phyloP scores from a whole-genome alignment of 1,140 invertebrate species.

The Coelopa frigida region DNA sequence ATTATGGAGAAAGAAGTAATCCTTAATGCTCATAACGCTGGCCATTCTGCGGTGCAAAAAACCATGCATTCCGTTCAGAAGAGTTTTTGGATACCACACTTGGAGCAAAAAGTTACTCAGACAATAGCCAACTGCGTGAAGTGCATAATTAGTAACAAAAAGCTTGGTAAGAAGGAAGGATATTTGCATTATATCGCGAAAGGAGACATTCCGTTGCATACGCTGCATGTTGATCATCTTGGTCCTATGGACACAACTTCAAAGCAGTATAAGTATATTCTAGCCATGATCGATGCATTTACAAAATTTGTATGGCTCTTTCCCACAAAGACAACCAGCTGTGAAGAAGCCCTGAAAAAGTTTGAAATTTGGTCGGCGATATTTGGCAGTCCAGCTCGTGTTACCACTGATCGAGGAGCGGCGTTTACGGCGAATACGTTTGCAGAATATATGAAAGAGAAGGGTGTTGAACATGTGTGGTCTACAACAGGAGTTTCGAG shows the following conservation, averaged over 20 bases:
- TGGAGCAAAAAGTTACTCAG: conserved; percentile 28
- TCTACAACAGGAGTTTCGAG: conserved; percentile 25
- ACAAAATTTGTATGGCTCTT: conserved; percentile 43
- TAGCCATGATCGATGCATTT: conserved; percentile 41
- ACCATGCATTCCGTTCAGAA: conserved; percentile 23
- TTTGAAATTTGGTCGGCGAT: conserved; percentile 19
- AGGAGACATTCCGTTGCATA: conserved; percentile 11
- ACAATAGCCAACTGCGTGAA: conserved; percentile 28
- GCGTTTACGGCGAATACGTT: conserved; percentile 33
- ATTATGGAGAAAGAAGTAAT: conserved; percentile 10
- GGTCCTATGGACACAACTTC: conserved; percentile 34
- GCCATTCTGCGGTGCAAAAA: conserved; percentile 27
- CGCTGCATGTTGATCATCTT: conserved; percentile 1
- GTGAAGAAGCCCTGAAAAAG: too few relatives aligned
- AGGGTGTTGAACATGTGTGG: conserved; percentile 16
- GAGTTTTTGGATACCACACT: conserved; percentile 40
- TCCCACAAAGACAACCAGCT: conserved; percentile 16
- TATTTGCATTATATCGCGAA: conserved; percentile 29
- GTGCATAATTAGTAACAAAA: conserved; percentile 19
- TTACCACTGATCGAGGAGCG: conserved; percentile 33
- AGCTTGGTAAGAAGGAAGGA: conserved; percentile 40
- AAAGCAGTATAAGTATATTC: conserved; percentile 42
- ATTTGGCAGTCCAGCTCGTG: conserved; percentile 26
- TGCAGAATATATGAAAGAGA: conserved; percentile 14
- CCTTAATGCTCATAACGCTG: conserved; percentile 12